Evolutionary conservation across 2,797 vertebrate species (phyloP).

Genomic region (Amphiprion clarkii): DNA sequence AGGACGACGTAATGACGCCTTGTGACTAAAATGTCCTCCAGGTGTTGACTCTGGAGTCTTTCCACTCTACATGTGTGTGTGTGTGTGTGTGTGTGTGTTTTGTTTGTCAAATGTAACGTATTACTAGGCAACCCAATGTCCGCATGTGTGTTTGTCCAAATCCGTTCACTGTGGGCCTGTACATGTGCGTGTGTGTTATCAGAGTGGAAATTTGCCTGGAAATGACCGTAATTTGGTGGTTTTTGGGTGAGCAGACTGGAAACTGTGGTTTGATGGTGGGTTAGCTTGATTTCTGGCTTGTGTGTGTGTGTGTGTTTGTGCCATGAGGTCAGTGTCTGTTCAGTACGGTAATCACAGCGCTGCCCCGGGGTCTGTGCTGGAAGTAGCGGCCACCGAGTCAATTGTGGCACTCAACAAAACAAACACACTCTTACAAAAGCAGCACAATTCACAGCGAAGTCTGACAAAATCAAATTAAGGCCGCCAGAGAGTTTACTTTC

Average conservation of each 20-base stretch:
- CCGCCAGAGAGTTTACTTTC: not conserved
- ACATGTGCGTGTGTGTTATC: constrained; percentile 17
- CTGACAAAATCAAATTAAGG: not conserved
- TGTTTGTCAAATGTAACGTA: constrained; percentile 23
- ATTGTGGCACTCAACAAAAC: constrained; percentile 37
- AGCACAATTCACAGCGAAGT: not conserved
- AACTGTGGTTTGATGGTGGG: constrained; percentile 44
- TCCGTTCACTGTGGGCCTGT: constrained; percentile 19
- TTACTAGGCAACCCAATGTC: constrained; percentile 15
- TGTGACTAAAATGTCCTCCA: constrained; percentile 55
- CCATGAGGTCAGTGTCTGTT: constrained; percentile 49
- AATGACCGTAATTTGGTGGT: constrained; percentile 48
- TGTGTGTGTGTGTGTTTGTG: constrained; percentile 30
- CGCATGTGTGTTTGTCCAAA: constrained; percentile 14
- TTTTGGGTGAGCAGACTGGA: constrained; percentile 39
- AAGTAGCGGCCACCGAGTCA: constrained; percentile 33
- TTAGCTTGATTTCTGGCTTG: constrained; percentile 30
- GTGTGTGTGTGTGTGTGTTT: constrained; percentile 15
- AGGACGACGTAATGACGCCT: constrained; percentile 37
- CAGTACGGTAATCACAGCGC: constrained; percentile 32
- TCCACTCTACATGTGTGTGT: not conserved
- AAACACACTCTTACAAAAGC: constrained; percentile 26
- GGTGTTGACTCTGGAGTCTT: constrained; percentile 32
- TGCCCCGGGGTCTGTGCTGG: constrained; percentile 45
- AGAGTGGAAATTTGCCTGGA: constrained; percentile 28